A percentile compares a stretch with the other conserved stretches of the same genome.
phyloP scores from a whole-genome alignment of 2,797 vertebrate genomes.

The Prionace glauca region DNA sequence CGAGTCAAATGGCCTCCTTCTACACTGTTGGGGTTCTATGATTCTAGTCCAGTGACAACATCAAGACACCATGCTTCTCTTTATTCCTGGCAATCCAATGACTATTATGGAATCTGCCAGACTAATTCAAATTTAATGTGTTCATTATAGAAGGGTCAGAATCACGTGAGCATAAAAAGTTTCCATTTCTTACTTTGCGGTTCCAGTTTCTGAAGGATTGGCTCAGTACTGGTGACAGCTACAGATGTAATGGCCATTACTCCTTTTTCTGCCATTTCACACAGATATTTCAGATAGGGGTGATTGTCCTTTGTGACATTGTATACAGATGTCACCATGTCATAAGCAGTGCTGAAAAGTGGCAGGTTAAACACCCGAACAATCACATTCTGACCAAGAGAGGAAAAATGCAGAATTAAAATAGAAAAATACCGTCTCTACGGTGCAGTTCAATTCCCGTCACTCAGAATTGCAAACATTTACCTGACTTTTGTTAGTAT shows the following conservation, averaged over 20 bases:
- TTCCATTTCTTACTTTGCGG: conserved; percentile 71
- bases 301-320: conserved; percentile 73
- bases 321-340: conserved; percentile 69
- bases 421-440: not conserved
- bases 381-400: conserved; percentile 68
- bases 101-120: not conserved
- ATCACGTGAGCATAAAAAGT: not conserved
- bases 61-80: too few relatives aligned
- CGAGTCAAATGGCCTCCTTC: too few relatives aligned
- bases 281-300: conserved; percentile 74
- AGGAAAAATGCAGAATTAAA: conserved; percentile 32
- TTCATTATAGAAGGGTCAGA: not conserved
- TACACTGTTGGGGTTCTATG: too few relatives aligned
- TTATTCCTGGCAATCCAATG: not conserved
- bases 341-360: conserved; percentile 79
- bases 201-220: conserved; percentile 76
- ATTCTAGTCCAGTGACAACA: too few relatives aligned
- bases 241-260: conserved; percentile 72
- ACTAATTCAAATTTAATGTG: not conserved
- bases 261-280: conserved; percentile 78
- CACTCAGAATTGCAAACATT: too few relatives aligned
- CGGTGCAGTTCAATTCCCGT: not conserved
- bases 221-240: conserved; percentile 69
- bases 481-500: too few relatives aligned
- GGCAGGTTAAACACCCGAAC: conserved; percentile 72